Evolutionary conservation across 2,113 vertebrate genomes (phyloP), one percentile per base, ranked within the genome.

Genomic region (Oreochromis spilurus): DNA sequence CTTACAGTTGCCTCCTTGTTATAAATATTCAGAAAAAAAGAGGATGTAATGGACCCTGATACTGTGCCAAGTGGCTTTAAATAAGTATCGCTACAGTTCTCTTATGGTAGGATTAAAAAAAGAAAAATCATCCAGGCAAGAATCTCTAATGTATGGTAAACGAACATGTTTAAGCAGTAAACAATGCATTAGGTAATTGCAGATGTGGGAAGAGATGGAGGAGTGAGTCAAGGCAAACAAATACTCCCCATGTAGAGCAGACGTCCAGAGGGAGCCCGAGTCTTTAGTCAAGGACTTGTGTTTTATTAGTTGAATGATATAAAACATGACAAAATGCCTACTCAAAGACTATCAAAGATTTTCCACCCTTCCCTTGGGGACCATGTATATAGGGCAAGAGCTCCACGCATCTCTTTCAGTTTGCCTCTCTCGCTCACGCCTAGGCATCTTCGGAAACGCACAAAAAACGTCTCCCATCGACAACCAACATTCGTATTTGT

Each of bases 311-410:
- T 94, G 94, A 95, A 96, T 75, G 90, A 94, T 96, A 96, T 95
- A 95, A 96, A 96, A 96, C 95, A 96, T 95, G 94, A 96, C 95
- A 96, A 96, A 96, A 96, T 90, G 95, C 90, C 94, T 88, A 94
- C 93, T 95, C 93, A 90, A 89, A 96, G 92, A 96, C 88, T 94
- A 95, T 95, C 94, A 94, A 93, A 93, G 90, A 95, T 92, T 93
- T 92, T 88, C 87, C 89, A 86, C 80, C 88, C 80, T 85, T 95
- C 95, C 95, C 94, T 88, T 81, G 67, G 94, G 95, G 91, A 92
- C 84, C 26, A 80, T 91, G 82, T 94, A 95, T 96, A 88, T 95
- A 95, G 95, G 95, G 83, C 95, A 95, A 90, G 84, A 94, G 93
- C 93, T 92, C 31, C 86, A 81, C 4, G 38, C 87, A 81, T 87